Percentiles rank a stretch among this genome's conserved stretches.
These are phyloP conservation scores for Mastigias papua DNA, from an alignment of 30 jellyfish, hydroid and myxozoan genomes.

Conservation along the genomic window DNA sequence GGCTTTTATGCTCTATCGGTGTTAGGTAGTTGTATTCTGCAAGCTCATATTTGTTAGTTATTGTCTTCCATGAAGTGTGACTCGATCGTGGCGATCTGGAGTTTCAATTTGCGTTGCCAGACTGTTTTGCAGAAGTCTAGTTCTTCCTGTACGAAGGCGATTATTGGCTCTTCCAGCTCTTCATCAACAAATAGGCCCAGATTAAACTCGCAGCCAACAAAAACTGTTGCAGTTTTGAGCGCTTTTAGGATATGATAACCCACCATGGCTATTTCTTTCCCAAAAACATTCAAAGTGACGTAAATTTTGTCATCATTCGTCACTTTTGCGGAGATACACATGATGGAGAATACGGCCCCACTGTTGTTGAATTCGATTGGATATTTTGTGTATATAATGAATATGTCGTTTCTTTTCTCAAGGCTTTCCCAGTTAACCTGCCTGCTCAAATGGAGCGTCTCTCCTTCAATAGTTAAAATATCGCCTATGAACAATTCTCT, in stretches of 20 bases:
- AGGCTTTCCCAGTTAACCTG: slow-evolving; percentile 28
- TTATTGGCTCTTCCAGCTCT: slow-evolving; percentile 5
- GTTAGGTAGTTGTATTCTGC: too few relatives aligned
- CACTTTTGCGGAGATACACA: slow-evolving; percentile 9
- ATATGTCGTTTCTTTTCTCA: slow-evolving; percentile 27
- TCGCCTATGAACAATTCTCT: slow-evolving; percentile 34
- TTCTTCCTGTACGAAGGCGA: neutral
- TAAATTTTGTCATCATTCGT: slow-evolving; percentile 17
- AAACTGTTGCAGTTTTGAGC: slow-evolving; percentile 10
- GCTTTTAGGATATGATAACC: slow-evolving; percentile 36
- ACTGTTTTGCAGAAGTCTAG: slow-evolving; percentile 18
- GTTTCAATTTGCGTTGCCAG: slow-evolving; percentile 36
- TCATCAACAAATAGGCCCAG: slow-evolving; percentile 15
- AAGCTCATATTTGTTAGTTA: too few relatives aligned
- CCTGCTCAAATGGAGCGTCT: slow-evolving; percentile 21
- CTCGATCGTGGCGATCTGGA: slow-evolving; percentile 15
- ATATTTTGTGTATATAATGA: slow-evolving; percentile 2
- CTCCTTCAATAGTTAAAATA: slow-evolving; percentile 53
- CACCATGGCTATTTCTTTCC: slow-evolving; percentile 22
- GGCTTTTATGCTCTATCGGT: neutral
- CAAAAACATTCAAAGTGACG: slow-evolving; percentile 22
- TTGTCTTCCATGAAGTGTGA: slow-evolving; percentile 15
- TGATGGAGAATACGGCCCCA: slow-evolving; percentile 25
- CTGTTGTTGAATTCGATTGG: neutral
- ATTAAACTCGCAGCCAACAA: slow-evolving; percentile 24